Evolutionary conservation across 2,113 vertebrate species (phyloP).

Genomic region (Boulengeromyrus knoepffleri): DNA sequence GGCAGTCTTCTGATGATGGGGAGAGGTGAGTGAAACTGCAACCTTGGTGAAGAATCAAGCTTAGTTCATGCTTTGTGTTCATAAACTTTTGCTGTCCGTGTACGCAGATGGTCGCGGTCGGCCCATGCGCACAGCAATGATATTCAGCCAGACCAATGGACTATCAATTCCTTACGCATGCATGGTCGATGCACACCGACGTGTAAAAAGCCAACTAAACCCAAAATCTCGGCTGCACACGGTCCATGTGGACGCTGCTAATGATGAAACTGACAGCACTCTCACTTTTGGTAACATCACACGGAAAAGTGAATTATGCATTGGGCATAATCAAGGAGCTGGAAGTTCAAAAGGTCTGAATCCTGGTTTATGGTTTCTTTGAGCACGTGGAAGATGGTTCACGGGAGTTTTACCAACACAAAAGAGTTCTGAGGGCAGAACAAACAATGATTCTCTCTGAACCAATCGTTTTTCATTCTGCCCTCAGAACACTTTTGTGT

Average conservation of each 20-base stretch:
- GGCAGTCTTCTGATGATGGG: neutral
- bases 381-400: too few species aligned
- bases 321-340: neutral
- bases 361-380: neutral
- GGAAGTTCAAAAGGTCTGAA: neutral
- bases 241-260: neutral
- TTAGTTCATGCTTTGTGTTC: neutral
- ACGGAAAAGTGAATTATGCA: neutral
- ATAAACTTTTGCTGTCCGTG: neutral
- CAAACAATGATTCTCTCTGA: too few species aligned
- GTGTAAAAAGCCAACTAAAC: neutral
- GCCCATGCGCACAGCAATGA: neutral
- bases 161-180: neutral
- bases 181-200: neutral
- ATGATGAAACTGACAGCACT: neutral
- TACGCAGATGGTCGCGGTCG: neutral
- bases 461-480: too few species aligned
- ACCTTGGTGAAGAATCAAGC: neutral
- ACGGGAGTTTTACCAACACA: too few species aligned
- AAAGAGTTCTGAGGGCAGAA: too few species aligned
- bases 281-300: neutral
- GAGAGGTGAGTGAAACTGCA: neutral
- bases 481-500: too few species aligned
- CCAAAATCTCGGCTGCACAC: neutral
- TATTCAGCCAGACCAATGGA: neutral